Percentiles rank a stretch among this genome's conserved stretches.
These are phyloP conservation scores for Pogonomyrmex californicus DNA, from an alignment of 1,140 invertebrate species.

Conservation along the genomic window DNA sequence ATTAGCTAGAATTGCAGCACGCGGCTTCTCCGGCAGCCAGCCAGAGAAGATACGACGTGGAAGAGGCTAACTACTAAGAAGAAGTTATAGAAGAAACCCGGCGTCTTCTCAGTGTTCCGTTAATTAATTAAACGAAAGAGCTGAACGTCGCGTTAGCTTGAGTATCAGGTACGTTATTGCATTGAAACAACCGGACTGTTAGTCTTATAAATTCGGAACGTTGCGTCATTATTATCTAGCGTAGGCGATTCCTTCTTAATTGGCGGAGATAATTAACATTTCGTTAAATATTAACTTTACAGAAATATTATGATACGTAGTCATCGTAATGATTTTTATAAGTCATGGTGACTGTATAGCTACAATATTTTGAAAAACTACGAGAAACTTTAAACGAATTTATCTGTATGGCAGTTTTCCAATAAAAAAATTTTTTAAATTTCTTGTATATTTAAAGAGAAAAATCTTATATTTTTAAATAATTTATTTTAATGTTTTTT, in stretches of 20 bases:
- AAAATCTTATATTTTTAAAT: not conserved
- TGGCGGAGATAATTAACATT: slow-evolving; percentile 46
- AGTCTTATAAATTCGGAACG: slow-evolving; percentile 50
- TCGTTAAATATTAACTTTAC: slow-evolving; percentile 25
- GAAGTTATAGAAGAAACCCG: slow-evolving; percentile 66
- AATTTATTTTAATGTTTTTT: not conserved
- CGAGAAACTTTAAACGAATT: not conserved
- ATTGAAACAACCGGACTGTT: slow-evolving; percentile 6
- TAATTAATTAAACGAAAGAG: slow-evolving; percentile 79
- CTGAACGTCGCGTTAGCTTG: slow-evolving; percentile 24
- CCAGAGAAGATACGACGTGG: not conserved
- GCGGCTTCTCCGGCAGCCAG: slow-evolving; percentile 13
- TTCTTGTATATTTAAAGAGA: not conserved
- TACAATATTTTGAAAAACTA: not conserved
- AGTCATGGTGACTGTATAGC: not conserved
- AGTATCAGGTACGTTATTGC: slow-evolving; percentile 47
- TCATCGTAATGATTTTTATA: slow-evolving; percentile 20
- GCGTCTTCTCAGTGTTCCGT: slow-evolving; percentile 67
- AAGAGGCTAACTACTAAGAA: slow-evolving; percentile 65
- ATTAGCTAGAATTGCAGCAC: slow-evolving; percentile 73
- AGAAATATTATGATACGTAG: slow-evolving; percentile 11
- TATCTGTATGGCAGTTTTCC: not conserved
- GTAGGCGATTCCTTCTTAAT: not conserved
- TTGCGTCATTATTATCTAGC: slow-evolving; percentile 14
- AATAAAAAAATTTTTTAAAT: not conserved